These are phyloP conservation scores for Oryzias celebensis DNA, from an alignment of 2,113 vertebrate species.

Conservation along the genomic window DNA sequence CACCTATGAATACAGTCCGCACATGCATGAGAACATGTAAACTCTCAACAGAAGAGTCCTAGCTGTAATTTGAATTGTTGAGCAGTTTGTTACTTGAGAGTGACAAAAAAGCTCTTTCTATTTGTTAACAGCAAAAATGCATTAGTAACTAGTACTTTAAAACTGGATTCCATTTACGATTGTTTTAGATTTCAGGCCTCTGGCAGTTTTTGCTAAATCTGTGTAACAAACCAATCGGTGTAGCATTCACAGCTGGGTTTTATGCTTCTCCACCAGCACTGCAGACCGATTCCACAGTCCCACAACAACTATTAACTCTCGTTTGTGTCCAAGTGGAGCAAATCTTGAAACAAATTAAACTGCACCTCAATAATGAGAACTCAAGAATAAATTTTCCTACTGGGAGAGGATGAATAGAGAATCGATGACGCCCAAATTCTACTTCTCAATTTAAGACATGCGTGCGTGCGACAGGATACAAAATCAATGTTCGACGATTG, in stretches of 20 bases:
- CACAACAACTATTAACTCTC: slow-evolving; percentile 67
- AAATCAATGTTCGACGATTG: slow-evolving; percentile 62
- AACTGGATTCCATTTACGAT: slow-evolving; percentile 24
- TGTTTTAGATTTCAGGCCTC: slow-evolving; percentile 35
- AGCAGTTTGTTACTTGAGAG: too few species aligned
- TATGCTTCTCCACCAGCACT: slow-evolving; percentile 46
- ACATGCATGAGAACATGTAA: too few species aligned
- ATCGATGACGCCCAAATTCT: slow-evolving; percentile 63
- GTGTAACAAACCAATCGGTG: slow-evolving; percentile 59
- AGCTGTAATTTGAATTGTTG: too few species aligned
- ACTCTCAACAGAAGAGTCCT: too few species aligned
- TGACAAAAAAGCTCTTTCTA: too few species aligned
- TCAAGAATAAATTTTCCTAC: slow-evolving; percentile 46
- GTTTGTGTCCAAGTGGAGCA: slow-evolving; percentile 71
- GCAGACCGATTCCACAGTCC: slow-evolving; percentile 59
- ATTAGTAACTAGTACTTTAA: too few species aligned
- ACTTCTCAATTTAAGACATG: slow-evolving; percentile 42
- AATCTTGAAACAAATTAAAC: slow-evolving; percentile 71
- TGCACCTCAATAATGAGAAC: slow-evolving; percentile 40
- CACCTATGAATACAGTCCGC: too few species aligned
- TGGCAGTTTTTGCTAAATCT: slow-evolving; percentile 46
- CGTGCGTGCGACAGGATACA: slow-evolving; percentile 24
- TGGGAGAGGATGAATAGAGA: slow-evolving; percentile 42
- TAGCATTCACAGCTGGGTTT: slow-evolving; percentile 65
- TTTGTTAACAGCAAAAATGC: too few species aligned